Evolutionary conservation across 2,888 invertebrate species (phyloP).

Genomic region (Heterodera filipjevi): DNA sequence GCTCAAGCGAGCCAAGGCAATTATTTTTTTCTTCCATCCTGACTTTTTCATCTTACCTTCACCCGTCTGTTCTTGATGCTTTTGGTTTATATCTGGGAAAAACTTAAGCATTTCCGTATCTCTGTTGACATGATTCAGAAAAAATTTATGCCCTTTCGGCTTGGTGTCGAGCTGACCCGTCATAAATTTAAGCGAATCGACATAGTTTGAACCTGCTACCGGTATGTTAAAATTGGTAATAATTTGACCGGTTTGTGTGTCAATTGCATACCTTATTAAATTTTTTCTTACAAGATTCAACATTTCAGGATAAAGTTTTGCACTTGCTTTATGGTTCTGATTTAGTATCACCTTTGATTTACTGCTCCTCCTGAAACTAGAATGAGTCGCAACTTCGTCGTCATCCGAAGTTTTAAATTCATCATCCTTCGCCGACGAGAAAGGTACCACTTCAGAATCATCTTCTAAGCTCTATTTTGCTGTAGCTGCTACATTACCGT

Average conservation of each 20-base stretch:
- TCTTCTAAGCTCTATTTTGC: too few relatives aligned
- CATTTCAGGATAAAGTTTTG: background rate
- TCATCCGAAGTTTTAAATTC: too few relatives aligned
- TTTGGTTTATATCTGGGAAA: background rate
- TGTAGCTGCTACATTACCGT: too few relatives aligned
- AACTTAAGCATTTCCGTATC: background rate
- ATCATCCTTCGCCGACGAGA: too few relatives aligned
- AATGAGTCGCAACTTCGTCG: too few relatives aligned
- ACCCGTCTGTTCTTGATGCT: too few relatives aligned
- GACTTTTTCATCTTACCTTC: background rate
- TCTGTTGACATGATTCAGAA: background rate
- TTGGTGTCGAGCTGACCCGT: too few relatives aligned
- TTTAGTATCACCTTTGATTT: too few relatives aligned
- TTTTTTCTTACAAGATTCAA: background rate
- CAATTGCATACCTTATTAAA: background rate
- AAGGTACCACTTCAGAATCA: too few relatives aligned
- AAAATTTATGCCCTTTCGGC: background rate
- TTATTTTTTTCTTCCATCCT: background rate
- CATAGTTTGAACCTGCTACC: background rate
- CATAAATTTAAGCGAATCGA: background rate
- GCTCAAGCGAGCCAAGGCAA: background rate
- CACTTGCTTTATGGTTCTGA: background rate
- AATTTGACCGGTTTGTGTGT: background rate
- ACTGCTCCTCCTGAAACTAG: too few relatives aligned
- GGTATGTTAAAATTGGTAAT: background rate